Percentiles rank a stretch among this genome's conserved stretches.
Conservation (phyloP, 2,888 invertebrate genomes). For the Phaedon cochleariae region DNA sequence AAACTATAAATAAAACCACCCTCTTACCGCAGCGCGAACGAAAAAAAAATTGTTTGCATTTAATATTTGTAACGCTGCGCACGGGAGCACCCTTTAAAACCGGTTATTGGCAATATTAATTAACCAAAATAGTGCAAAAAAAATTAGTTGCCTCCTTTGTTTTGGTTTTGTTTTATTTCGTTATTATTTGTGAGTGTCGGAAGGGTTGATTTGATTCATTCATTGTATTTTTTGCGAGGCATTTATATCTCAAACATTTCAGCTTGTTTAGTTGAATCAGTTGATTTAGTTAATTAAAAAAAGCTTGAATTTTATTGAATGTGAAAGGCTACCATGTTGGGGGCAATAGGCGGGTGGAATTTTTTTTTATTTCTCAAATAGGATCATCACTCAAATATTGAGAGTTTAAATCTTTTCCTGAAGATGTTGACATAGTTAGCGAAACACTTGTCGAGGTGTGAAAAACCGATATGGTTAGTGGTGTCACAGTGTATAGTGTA, state of each 20-base stretch:
- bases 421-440: no score
- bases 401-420: no score
- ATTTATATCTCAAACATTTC: no score
- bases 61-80: conserved; percentile 41
- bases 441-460: no score
- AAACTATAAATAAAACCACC: conserved; percentile 46
- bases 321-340: no score
- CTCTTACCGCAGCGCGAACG: conserved; percentile 41
- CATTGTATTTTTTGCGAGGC: background rate
- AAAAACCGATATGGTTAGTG: no score
- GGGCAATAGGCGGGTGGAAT: no score
- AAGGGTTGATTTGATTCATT: background rate
- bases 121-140: conserved; percentile 39
- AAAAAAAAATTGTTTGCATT: conserved; percentile 47
- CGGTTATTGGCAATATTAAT: conserved; percentile 44
- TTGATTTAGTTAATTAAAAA: no score
- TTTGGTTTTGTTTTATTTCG: conserved; percentile 36
- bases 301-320: no score
- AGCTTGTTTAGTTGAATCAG: background rate
- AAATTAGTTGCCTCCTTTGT: conserved; percentile 33
- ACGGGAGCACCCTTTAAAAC: conserved; percentile 36
- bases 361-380: no score
- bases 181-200: conserved; percentile 1
- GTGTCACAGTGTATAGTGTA: no score
- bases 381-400: no score